Conservation (phyloP, 1,140 invertebrate species). For the Bombus sibiricus region DNA sequence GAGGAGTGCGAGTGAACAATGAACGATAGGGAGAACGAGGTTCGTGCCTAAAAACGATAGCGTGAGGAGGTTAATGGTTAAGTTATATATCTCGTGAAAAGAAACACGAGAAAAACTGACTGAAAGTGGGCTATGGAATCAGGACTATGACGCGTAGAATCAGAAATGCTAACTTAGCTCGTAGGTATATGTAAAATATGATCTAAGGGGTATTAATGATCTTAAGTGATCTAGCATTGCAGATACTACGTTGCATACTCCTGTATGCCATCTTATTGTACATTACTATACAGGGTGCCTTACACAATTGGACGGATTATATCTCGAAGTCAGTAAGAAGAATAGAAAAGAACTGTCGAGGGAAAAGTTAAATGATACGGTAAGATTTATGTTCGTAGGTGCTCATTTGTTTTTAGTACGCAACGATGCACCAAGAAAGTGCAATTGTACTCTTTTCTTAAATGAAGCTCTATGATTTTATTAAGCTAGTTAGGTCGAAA, state of each 20-base stretch:
- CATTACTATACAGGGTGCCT: neutral
- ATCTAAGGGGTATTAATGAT: neutral
- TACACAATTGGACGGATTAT: too few species aligned
- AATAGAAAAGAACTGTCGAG: too few species aligned
- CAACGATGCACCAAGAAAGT: too few species aligned
- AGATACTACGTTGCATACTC: neutral
- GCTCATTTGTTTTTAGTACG: too few species aligned
- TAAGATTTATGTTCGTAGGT: too few species aligned
- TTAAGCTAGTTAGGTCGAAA: too few species aligned
- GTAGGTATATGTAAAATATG: neutral
- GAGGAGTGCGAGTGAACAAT: neutral
- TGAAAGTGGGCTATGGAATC: constrained; percentile 23
- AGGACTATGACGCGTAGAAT: constrained; percentile 24
- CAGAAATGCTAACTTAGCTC: neutral
- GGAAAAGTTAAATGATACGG: too few species aligned
- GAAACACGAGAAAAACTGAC: constrained; percentile 19
- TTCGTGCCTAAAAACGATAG: constrained; percentile 46
- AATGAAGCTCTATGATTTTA: too few species aligned
- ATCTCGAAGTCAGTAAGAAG: too few species aligned
- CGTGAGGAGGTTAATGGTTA: constrained; percentile 41
- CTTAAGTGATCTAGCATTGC: neutral
- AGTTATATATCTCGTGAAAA: constrained; percentile 28
- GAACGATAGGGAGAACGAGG: neutral
- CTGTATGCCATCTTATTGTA: neutral
- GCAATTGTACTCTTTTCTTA: too few species aligned